These are phyloP conservation scores for Oligia latruncula DNA, from an alignment of 2,888 invertebrate genomes.

Conservation along the genomic window DNA sequence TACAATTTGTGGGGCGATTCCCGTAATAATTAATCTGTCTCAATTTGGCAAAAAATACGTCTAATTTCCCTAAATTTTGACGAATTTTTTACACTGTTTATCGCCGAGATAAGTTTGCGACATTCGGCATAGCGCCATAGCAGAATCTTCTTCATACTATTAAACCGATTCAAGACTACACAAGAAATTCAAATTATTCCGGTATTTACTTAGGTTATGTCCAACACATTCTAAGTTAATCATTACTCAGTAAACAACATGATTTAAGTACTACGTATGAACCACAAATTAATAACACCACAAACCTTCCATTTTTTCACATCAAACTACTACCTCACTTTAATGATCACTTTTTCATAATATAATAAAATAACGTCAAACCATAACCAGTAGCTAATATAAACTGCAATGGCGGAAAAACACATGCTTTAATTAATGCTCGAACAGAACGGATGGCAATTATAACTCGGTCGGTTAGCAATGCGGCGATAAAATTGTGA, in stretches of 20 bases:
- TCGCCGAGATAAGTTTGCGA: not conserved
- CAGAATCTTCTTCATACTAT: not conserved
- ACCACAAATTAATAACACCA: not conserved
- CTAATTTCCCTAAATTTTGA: not conserved
- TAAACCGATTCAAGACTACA: not conserved
- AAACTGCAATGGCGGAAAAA: slow-evolving; percentile 40
- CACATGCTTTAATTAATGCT: slow-evolving; percentile 29
- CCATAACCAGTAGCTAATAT: slow-evolving; percentile 12
- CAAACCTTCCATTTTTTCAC: not conserved
- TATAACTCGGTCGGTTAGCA: slow-evolving; percentile 28
- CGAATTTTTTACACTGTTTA: not conserved
- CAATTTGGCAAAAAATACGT: not conserved
- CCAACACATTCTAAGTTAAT: too few species aligned
- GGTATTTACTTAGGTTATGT: not conserved
- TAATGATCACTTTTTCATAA: not conserved
- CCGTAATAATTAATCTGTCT: not conserved
- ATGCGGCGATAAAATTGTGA: slow-evolving; percentile 42
- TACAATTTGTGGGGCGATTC: too few species aligned
- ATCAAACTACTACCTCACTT: not conserved
- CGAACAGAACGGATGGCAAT: slow-evolving; percentile 4
- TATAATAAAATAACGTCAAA: slow-evolving; percentile 27
- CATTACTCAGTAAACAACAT: not conserved
- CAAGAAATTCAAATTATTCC: not conserved
- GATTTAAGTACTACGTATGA: not conserved
- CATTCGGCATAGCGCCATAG: not conserved